Base-by-base conservation (phyloP, 2,797 vertebrate species). In the Poecilia picta region DNA sequence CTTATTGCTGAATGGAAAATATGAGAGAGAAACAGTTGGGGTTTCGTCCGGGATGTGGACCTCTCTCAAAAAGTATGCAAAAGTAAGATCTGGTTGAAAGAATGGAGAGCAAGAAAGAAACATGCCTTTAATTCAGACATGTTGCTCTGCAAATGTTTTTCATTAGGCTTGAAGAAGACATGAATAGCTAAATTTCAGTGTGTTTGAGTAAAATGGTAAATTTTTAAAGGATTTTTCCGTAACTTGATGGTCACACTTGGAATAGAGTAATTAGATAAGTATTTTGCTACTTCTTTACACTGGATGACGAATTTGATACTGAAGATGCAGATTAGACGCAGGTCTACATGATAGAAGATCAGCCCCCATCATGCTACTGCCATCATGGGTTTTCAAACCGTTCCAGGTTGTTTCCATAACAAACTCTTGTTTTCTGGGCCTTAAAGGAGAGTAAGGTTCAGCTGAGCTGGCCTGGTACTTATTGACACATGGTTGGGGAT, bases 371-470 rank as follows among this genome's bases (percentile, higher is more conserved):
- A 64, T 36, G 62, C 64, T 68, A 25, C 55, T 57, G 12, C 20
- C 64, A 41, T 11, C 64, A 41, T 11, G 64, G 64, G 36, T 66
- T 71, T 70, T 45, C 15, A 8, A 71, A 16, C 13, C 0, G 5
- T 5, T n/a, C 10, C 33, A 41, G 64, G 66, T 70, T 70, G 66
- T 70, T 70, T 70, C 12, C 68, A 71, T n/a, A 71, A 71, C 41
- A n/a, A 45, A 43, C 41, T 70, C 23, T 28, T 43, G 66, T 25
- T 25, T 41, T 70, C n/a, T 70, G 23, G 2, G 23, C 43, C 12
- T 23, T 1, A 43, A 70, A 70, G 10, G 2, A n/a, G 68, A 71
- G n/a, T n/a, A 45, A 28, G n/a, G 11, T 25, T 43, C 39, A 28
- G 68, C 25, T 71, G 23, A 71, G 25, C 41, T 45, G 41, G 23